Conservation (phyloP, 2,797 vertebrate species). For the Rhinogobio ventralis region DNA sequence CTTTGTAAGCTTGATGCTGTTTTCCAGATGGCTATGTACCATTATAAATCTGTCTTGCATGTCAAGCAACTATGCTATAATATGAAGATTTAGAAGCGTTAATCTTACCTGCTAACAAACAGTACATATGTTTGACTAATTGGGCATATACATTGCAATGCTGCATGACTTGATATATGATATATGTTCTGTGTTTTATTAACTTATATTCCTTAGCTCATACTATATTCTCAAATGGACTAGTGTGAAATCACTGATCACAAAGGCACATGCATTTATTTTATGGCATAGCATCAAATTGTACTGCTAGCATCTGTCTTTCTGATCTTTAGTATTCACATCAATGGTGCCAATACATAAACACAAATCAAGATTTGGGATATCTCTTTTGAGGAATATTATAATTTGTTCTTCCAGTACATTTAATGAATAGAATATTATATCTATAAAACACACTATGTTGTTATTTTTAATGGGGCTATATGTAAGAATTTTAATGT, state of each 20-base stretch:
- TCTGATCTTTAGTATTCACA: background rate
- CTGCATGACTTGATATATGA: slow-evolving; percentile 16
- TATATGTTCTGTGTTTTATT: slow-evolving; percentile 14
- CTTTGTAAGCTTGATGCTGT: slow-evolving; percentile 45
- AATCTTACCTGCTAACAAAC: slow-evolving; percentile 43
- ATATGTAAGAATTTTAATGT: background rate
- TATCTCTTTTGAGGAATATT: background rate
- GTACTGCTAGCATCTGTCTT: background rate
- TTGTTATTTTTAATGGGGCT: background rate
- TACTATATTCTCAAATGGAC: slow-evolving; percentile 3
- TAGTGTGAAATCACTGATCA: background rate
- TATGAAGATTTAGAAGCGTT: slow-evolving; percentile 39
- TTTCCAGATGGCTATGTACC: slow-evolving; percentile 51
- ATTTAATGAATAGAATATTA: background rate
- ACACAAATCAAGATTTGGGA: background rate
- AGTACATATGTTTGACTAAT: slow-evolving; percentile 50
- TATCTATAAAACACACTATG: background rate
- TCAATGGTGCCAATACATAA: background rate
- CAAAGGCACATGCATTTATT: background rate
- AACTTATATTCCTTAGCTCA: background rate
- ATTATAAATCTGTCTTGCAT: slow-evolving; percentile 53
- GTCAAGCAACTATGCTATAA: slow-evolving; percentile 40
- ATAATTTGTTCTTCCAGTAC: background rate
- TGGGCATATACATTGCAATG: slow-evolving; percentile 31
- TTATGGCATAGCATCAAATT: background rate